Percentiles rank a stretch among this genome's conserved stretches.
Conservation (phyloP, 2,888 invertebrate species). For the Drosophila infuscata region DNA sequence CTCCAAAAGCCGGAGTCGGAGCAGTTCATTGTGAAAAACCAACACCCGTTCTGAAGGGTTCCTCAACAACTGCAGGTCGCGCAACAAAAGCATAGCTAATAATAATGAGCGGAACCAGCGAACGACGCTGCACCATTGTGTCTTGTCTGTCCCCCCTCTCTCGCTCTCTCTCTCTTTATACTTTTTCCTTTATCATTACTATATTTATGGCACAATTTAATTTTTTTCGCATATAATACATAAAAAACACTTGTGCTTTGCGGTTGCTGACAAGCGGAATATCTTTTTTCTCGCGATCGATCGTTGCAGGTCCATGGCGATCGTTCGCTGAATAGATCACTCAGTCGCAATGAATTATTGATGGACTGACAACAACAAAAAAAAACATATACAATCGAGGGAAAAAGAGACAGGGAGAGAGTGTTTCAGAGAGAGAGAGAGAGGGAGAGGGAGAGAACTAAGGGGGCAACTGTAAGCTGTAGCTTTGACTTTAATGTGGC, state of each 20-base stretch:
- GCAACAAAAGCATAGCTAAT: conserved; percentile 35
- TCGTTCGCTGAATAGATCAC: conserved; percentile 70
- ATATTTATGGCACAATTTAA: conserved; percentile 77
- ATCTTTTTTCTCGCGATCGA: conserved; percentile 76
- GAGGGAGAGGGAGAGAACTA: background rate
- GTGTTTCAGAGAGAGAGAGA: conserved; percentile 1
- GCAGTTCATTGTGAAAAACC: conserved; percentile 65
- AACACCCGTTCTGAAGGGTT: conserved; percentile 75
- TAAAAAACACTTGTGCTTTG: conserved; percentile 68
- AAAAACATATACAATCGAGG: conserved; percentile 20
- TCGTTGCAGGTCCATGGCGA: conserved; percentile 33
- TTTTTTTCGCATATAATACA: conserved; percentile 57
- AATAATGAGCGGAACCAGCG: conserved; percentile 70
- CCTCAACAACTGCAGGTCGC: conserved; percentile 45
- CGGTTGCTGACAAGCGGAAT: conserved; percentile 74
- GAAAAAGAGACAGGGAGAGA: conserved; percentile 2
- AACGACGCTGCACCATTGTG: conserved; percentile 39
- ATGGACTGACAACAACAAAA: conserved; percentile 52
- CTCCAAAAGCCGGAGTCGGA: conserved; percentile 11
- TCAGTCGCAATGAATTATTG: conserved; percentile 75
- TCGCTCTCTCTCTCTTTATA: background rate
- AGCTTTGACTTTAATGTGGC: conserved; percentile 76
- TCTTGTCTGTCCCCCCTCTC: background rate
- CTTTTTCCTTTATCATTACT: conserved; percentile 66
- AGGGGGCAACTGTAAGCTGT: conserved; percentile 20